These are phyloP conservation scores for Macrobrachium rosenbergii DNA, from an alignment of 1,140 invertebrate genomes.

Conservation along the genomic window DNA sequence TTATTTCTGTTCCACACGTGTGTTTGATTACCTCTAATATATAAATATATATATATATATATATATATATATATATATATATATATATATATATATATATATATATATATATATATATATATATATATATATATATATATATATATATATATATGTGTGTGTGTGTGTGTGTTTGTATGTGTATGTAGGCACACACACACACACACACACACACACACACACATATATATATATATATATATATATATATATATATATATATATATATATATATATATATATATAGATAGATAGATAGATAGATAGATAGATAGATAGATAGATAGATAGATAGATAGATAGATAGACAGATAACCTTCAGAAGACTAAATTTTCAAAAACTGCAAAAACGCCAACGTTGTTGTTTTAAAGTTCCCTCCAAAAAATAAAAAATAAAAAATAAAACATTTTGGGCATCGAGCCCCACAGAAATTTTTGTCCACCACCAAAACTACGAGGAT, in stretches of 20 bases:
- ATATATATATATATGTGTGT: constrained; percentile 6
- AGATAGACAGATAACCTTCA: too few relatives aligned
- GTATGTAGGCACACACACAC: neutral
- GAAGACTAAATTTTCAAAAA: too few relatives aligned
- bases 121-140: constrained; percentile 22
- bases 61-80: constrained; percentile 20
- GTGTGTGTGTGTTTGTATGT: neutral
- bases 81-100: constrained; percentile 17
- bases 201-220: neutral
- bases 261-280: constrained; percentile 4
- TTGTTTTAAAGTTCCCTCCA: too few relatives aligned
- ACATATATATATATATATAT: neutral
- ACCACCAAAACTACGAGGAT: too few relatives aligned
- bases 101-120: constrained; percentile 22
- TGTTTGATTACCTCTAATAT: too few relatives aligned
- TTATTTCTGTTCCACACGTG: too few relatives aligned
- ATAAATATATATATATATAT: constrained; percentile 17
- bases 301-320: neutral
- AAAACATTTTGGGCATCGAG: too few relatives aligned
- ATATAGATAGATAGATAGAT: neutral
- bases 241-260: constrained; percentile 1
- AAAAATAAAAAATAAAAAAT: too few relatives aligned
- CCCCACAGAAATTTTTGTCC: too few relatives aligned
- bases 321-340: too few relatives aligned
- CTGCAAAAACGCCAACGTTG: too few relatives aligned